Evolutionary conservation across 2,113 vertebrate genomes (phyloP), one percentile per base, ranked within the genome.

Genomic region (Chamaea fasciata): DNA sequence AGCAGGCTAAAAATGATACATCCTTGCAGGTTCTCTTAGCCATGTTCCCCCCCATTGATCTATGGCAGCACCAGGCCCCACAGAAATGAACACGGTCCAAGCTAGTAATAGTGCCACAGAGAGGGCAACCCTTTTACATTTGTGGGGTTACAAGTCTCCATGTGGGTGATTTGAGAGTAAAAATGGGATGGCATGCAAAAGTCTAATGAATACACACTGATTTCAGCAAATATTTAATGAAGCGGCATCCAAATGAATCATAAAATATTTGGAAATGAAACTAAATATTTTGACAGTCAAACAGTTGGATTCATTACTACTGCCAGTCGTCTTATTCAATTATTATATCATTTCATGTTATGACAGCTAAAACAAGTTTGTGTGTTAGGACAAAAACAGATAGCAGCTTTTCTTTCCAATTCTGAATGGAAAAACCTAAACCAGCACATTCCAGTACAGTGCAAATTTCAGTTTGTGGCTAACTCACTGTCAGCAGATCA

Each of bases 231-330:
- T 64, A 83, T 53, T 86, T 80, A 73, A 83, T 59, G 35, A 67
- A 56, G 17, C 28, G 42, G 15, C 24, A 87, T 81, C 35, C 77
- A 89, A 89, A 89, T 74, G 68, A 78, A 87, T 73, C 18, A 50
- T 8, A 7, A 84, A 90, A 73, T 49, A 28, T 39, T 39, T 39
- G 37, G 37, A 39, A 1, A 3, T 22, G 9, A 77, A 83, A 65
- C 16, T 31, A 87, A 95, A 76, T 92, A 93, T 90, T 93, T 93
- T 93, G 90, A 93, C 67, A 94, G 39, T 64, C 44, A 76, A 83
- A 80, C 35, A 90, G 62, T 59, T 89, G 87, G 62, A 53, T 83
- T 91, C 62, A 57, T 46, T 89, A 83, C 17, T 41, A 18, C 64
- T 49, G 33, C 30, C 57, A 76, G 10, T 37, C 28, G 52, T 68